Percentiles rank a stretch among this genome's conserved stretches.
Evolutionary conservation across 2,113 vertebrate species (phyloP).

Genomic region (Psophia crepitans): DNA sequence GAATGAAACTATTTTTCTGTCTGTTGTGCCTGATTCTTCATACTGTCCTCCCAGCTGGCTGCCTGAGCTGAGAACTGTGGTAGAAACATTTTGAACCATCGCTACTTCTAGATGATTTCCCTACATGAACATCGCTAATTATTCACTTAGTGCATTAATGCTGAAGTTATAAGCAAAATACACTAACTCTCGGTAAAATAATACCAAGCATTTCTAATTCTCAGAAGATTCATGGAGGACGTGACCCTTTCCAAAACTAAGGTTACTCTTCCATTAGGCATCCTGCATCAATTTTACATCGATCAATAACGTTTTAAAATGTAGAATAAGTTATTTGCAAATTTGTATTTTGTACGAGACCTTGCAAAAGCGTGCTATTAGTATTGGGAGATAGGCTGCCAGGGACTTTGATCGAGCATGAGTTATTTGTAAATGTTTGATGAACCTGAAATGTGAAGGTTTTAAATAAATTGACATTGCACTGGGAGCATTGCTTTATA

Average conservation of each 20-base stretch:
- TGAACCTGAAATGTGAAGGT: not conserved
- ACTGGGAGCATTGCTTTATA: not conserved
- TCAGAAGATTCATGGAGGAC: not conserved
- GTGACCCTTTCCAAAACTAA: not conserved
- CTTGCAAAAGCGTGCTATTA: not conserved
- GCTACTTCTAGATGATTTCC: not conserved
- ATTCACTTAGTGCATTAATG: not conserved
- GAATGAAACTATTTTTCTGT: not conserved
- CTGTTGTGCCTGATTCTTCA: not conserved
- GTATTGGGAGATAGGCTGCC: not conserved
- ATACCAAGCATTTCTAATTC: not conserved
- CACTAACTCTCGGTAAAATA: not conserved
- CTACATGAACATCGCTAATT: not conserved
- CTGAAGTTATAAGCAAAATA: not conserved
- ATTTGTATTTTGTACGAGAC: no score
- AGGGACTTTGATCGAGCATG: not conserved
- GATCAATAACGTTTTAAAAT: not conserved
- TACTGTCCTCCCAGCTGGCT: not conserved
- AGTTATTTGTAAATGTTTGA: not conserved
- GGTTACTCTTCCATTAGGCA: not conserved
- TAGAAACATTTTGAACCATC: not conserved
- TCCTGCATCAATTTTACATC: not conserved
- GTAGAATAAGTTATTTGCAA: not conserved
- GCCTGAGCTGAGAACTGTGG: not conserved
- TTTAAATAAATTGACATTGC: not conserved